phyloP scores from a whole-genome alignment of 2,113 vertebrate genomes.

The Australoheros scitulus region DNA sequence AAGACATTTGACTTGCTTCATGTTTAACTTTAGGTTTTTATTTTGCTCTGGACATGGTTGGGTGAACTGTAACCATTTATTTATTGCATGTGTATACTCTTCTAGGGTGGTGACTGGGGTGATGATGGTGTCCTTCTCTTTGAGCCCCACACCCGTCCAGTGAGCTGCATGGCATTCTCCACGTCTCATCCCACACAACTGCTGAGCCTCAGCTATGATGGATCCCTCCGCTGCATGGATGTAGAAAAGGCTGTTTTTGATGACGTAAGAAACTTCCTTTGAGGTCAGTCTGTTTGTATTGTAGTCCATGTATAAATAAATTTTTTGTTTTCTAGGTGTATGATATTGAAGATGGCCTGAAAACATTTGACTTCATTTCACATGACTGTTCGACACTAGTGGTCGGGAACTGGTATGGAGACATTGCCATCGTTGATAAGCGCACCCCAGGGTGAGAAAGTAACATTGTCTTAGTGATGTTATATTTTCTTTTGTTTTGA shows the following conservation, averaged over 20 bases:
- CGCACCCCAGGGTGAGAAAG: slow-evolving; percentile 77
- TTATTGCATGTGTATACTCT: slow-evolving; percentile 2
- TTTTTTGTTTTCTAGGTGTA: slow-evolving; percentile 76
- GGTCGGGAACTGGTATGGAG: slow-evolving; percentile 78
- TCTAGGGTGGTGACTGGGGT: slow-evolving; percentile 75
- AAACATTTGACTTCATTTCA: slow-evolving; percentile 88
- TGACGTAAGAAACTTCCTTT: slow-evolving; percentile 78
- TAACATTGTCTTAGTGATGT: background rate
- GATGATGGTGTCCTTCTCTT: slow-evolving; percentile 79
- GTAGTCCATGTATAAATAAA: background rate
- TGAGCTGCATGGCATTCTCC: slow-evolving; percentile 86
- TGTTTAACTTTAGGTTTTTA: background rate
- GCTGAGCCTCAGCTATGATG: slow-evolving; percentile 86
- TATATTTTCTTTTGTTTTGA: background rate
- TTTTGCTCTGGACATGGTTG: background rate
- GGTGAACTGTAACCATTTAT: background rate
- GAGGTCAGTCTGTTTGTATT: background rate
- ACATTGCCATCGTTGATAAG: slow-evolving; percentile 83
- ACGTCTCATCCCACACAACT: slow-evolving; percentile 79
- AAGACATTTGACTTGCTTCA: background rate
- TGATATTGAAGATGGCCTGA: slow-evolving; percentile 72
- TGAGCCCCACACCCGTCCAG: slow-evolving; percentile 73
- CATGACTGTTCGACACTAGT: slow-evolving; percentile 78
- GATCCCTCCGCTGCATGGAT: slow-evolving; percentile 85
- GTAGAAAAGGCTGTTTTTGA: slow-evolving; percentile 84